Evolutionary conservation across 1,140 invertebrate genomes (phyloP).

Genomic region (Cyphomyrmex costatus): DNA sequence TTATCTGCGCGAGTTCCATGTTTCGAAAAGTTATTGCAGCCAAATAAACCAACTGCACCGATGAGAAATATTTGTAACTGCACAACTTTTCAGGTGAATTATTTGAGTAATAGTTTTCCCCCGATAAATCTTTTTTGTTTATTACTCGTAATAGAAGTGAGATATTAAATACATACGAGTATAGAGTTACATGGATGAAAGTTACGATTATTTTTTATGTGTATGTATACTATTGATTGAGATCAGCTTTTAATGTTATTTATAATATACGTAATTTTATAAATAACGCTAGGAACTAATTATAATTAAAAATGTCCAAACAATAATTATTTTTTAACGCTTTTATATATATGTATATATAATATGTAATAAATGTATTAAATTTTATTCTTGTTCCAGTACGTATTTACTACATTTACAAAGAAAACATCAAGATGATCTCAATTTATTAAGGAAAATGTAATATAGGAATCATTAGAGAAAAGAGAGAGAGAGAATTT

Average conservation of each 20-base stretch:
- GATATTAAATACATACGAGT: slow-evolving; percentile 12
- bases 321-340: neutral
- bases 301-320: neutral
- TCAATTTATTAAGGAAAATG: slow-evolving; percentile 10
- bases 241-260: neutral
- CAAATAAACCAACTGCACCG: slow-evolving; percentile 14
- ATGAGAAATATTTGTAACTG: slow-evolving; percentile 29
- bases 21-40: slow-evolving; percentile 10
- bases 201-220: neutral
- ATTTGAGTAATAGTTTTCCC: slow-evolving; percentile 7
- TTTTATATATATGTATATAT: too few relatives aligned
- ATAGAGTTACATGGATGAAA: neutral
- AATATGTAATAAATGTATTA: neutral
- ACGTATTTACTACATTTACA: neutral
- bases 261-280: neutral
- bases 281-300: too few relatives aligned
- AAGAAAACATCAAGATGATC: neutral
- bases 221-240: neutral
- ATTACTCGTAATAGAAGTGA: neutral
- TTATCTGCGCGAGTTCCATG: neutral
- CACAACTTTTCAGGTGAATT: slow-evolving; percentile 2
- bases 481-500: neutral
- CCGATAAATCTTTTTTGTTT: neutral
- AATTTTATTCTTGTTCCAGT: neutral
- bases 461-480: slow-evolving; percentile 4